Evolutionary conservation across 2,113 vertebrate species (phyloP).

Genomic region (Lepus americanus): DNA sequence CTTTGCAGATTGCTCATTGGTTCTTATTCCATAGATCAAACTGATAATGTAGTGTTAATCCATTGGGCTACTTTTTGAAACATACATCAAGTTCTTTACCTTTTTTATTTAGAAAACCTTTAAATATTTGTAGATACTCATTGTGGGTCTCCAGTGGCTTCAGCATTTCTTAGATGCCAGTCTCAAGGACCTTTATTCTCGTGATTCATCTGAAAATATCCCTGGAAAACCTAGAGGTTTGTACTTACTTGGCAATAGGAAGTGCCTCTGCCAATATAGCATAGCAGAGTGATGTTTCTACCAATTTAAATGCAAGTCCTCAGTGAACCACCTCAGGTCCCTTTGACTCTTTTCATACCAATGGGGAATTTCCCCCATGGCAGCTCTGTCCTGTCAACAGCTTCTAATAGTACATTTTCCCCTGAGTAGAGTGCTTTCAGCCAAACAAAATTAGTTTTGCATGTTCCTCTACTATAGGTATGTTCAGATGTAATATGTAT

Average conservation of each 20-base stretch:
- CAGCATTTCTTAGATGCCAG: background rate
- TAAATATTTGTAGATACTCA: background rate
- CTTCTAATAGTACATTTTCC: background rate
- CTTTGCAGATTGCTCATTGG: background rate
- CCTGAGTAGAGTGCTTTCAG: background rate
- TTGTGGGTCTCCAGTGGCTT: background rate
- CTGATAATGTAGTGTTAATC: background rate
- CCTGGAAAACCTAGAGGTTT: background rate
- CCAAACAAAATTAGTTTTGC: slow-evolving; percentile 25
- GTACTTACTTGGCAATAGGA: background rate
- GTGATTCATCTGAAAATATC: background rate
- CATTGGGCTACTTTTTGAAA: background rate
- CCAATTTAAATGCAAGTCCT: background rate
- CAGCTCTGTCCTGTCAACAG: background rate
- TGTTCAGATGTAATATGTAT: background rate
- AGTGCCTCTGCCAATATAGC: background rate
- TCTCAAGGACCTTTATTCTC: background rate
- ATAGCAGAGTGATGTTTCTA: background rate
- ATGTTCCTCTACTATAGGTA: background rate
- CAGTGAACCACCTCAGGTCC: background rate
- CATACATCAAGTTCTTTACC: background rate
- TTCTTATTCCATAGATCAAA: background rate
- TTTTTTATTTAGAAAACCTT: background rate
- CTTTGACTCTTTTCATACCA: background rate
- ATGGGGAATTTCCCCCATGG: background rate